Evolutionary conservation across 2,797 vertebrate species (phyloP), one percentile per base, ranked within the genome.

Genomic region (Microhierax caerulescens): DNA sequence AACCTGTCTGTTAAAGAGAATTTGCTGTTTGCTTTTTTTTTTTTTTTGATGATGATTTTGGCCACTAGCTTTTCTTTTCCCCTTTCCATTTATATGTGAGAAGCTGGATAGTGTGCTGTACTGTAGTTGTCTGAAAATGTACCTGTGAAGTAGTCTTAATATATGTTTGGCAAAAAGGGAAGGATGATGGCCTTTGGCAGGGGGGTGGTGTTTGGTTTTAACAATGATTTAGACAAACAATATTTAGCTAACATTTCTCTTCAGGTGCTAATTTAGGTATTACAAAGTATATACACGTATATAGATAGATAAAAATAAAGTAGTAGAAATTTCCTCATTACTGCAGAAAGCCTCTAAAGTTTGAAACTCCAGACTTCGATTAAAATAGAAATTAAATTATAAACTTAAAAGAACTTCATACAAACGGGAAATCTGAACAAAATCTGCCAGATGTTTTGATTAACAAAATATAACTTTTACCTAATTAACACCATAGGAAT

Each of bases 21-120:
- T 45, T 96, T 91, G 65, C 88, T 94, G 84, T 91, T 97, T 92
- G 78, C 79, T 91, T 88, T 88, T 97, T 97, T 39, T 39, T 41
- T 78, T 95, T 97, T 96, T 90, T n/a, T n/a, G 28, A 36, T 53
- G 69, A 85, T 94, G 51, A 80, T 96, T 98, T 97, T 83, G 86
- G 81, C 97, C 95, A 94, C 79, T 96, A 97, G 89, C 65, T 97
- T 97, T 97, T 96, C 69, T 97, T 97, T 97, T 93, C 69, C 70
- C 76, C 51, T 81, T 93, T 65, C 83, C 92, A 91, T 85, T 83
- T 94, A 73, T 81, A 86, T 97, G 94, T 98, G 96, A 98, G 96
- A 97, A 97, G 91, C 72, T 97, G 96, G 93, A 95, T 97, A 95
- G 91, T 97, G 94, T 85, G 73, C 91, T 96, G 95, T 96, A 83